A percentile compares a stretch with the other conserved stretches of the same genome.
These are phyloP conservation scores for Caenorhabditis doughertyi DNA, from an alignment of 2,888 invertebrate genomes.

Conservation along the genomic window DNA sequence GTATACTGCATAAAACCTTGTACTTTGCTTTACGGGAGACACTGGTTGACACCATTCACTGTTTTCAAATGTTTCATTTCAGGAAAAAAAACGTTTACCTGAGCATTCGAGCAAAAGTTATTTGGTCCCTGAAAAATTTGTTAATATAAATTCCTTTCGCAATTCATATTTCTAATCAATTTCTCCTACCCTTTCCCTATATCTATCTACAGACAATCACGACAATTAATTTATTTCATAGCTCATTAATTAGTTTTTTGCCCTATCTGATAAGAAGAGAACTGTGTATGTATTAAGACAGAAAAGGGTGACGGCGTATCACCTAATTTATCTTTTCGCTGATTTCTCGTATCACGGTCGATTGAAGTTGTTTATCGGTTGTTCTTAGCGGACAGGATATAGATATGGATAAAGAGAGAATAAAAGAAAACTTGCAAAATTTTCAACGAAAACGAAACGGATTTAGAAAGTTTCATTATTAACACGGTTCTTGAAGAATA, in stretches of 20 bases:
- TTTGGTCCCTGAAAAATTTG: no score
- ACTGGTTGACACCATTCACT: no score
- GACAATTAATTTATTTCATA: neutral
- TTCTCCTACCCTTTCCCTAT: neutral
- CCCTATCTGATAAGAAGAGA: neutral
- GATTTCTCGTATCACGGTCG: constrained; percentile 21
- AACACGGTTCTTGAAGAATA: neutral
- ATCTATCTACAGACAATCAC: neutral
- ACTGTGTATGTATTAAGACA: neutral
- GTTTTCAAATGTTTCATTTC: no score
- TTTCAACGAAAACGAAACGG: neutral
- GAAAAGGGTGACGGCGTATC: constrained; percentile 7
- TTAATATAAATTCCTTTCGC: no score
- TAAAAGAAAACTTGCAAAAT: constrained; percentile 12
- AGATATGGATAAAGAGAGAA: neutral
- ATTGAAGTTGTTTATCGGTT: constrained; percentile 18
- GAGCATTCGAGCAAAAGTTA: no score
- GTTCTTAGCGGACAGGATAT: neutral
- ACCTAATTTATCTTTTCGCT: constrained; percentile 14
- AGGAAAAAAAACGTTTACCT: no score
- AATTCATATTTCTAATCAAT: neutral
- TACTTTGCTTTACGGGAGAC: no score
- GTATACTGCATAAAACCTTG: no score
- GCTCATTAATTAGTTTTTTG: constrained; percentile 3
- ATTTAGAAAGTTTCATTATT: neutral